These are phyloP conservation scores for Aelia acuminata DNA, from an alignment of 2,888 invertebrate genomes.

Conservation along the genomic window DNA sequence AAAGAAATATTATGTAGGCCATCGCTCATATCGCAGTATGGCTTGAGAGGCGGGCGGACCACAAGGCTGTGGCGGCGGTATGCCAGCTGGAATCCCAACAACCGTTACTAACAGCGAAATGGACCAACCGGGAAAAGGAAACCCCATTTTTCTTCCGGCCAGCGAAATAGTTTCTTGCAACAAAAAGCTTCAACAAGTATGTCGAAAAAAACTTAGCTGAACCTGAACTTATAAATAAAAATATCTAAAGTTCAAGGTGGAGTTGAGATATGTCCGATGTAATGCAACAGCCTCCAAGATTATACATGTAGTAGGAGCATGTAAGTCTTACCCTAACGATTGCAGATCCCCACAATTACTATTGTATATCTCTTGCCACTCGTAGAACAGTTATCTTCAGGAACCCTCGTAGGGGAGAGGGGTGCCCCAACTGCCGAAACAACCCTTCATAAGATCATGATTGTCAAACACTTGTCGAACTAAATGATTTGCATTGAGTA, in stretches of 20 bases:
- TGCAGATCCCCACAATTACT: not conserved
- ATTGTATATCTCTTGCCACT: not conserved
- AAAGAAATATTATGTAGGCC: not conserved
- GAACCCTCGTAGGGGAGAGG: not conserved
- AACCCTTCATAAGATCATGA: not conserved
- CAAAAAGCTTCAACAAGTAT: not conserved
- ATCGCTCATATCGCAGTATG: not conserved
- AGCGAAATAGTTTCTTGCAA: not conserved
- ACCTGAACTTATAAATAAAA: not conserved
- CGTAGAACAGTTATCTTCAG: not conserved
- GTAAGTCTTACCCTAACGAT: not conserved
- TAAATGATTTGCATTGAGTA: not conserved
- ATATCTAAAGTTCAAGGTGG: not conserved
- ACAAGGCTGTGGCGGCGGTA: constrained; percentile 27
- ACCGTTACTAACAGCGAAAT: constrained; percentile 13
- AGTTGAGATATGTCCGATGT: too few species aligned
- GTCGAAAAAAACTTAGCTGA: not conserved
- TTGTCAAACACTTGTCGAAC: not conserved
- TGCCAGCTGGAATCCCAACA: not conserved
- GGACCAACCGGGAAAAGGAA: constrained; percentile 4
- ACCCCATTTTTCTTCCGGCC: not conserved
- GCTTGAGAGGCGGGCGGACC: not conserved
- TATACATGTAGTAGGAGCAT: not conserved
- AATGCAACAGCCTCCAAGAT: too few species aligned
- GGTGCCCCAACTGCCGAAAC: not conserved